Base-by-base conservation (phyloP, 2,797 vertebrate genomes). In the Fistularia tabacaria region DNA sequence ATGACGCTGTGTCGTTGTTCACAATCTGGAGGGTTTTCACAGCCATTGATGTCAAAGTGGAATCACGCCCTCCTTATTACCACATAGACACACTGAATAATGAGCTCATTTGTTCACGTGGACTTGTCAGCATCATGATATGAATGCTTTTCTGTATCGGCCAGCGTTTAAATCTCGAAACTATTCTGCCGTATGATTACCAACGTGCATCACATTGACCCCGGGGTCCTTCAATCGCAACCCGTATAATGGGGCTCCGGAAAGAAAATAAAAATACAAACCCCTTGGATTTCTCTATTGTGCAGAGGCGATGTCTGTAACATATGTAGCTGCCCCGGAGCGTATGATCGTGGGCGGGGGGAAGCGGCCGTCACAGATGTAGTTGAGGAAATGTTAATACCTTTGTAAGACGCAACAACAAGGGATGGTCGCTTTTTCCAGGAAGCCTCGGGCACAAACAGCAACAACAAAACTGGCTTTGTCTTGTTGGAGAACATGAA, bases 321-420 rank as follows among this genome's bases (percentile, higher is more conserved):
- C 64, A 51, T 60, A 58, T 71, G 62, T 15, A 0, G 1, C 36
- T 36, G 55, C 64, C 65, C 39, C 1, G 38, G 62, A 49, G 62
- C 73, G 7, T 53, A 45, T 13, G 38, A 55, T 38, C 37, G 51
- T 56, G 64, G 67, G 1, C 54, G 36, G 43, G 10, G 56, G n/a
- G 40, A n/a, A n/a, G n/a, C n/a, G 46, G 25, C 25, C 25, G 25
- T 37, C 1, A 62, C n/a, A 46, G 10, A 56, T 25, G 25, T 25
- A 25, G 2, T 25, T 25, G 25, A 25, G 40, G 14, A 54, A 50
- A 60, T 40, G 56, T 53, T 57, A 51, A 45, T 46, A 13, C 41
- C 14, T 3, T 43, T 44, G 54, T 42, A 46, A 41, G 11, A 64
- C 38, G 11, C 49, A 40, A 37, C 54, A 38, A 60, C 47, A 47